These are phyloP conservation scores for Drosophila setosimentum DNA, from an alignment of 2,888 invertebrate genomes.

Conservation along the genomic window DNA sequence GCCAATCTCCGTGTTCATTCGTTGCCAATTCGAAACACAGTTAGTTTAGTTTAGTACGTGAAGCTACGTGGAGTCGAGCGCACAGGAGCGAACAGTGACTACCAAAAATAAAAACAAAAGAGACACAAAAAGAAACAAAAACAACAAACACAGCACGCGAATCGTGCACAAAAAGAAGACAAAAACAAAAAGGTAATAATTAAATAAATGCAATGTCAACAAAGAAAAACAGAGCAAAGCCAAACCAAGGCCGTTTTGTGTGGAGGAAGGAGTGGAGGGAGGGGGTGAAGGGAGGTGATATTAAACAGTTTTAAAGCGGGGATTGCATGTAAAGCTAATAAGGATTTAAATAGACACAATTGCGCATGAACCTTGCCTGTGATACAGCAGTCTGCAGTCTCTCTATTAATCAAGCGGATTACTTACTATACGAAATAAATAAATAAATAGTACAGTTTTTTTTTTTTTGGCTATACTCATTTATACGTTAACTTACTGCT, in stretches of 20 bases:
- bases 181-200: constrained; percentile 27
- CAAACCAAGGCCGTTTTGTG: constrained; percentile 15
- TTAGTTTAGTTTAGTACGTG: constrained; percentile 71
- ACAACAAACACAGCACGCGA: constrained; percentile 10
- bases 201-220: background rate
- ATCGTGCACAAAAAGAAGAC: constrained; percentile 12
- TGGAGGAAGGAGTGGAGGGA: too few species aligned
- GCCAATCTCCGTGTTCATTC: constrained; percentile 42
- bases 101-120: constrained; percentile 7
- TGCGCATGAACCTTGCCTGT: background rate
- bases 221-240: constrained; percentile 6
- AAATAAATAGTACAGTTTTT: background rate
- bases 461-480: background rate
- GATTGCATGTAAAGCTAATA: background rate
- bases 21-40: constrained; percentile 55
- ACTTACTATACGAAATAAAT: background rate
- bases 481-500: background rate
- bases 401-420: background rate
- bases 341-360: background rate
- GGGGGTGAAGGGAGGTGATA: background rate
- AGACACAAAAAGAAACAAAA: constrained; percentile 1
- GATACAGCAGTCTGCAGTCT: background rate
- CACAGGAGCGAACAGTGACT: constrained; percentile 61
- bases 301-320: background rate
- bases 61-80: constrained; percentile 68